These are phyloP conservation scores for Corythaeola cristata DNA, from an alignment of 2,113 vertebrate genomes.

Conservation along the genomic window DNA sequence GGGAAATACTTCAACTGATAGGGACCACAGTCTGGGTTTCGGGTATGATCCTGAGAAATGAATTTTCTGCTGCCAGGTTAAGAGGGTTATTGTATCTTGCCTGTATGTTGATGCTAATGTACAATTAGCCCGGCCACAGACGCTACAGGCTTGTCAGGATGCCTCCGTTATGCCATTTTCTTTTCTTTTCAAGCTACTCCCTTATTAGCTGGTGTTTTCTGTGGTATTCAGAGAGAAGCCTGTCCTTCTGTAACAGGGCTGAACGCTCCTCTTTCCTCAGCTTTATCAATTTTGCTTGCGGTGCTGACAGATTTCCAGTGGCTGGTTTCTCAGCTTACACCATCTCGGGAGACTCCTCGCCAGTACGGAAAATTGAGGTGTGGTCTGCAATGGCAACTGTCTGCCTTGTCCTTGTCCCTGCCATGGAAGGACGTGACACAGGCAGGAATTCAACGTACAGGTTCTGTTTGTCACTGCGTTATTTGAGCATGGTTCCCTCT, in stretches of 20 bases:
- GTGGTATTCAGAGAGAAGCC: background rate
- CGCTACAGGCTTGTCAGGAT: background rate
- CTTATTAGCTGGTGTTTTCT: background rate
- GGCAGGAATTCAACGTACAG: background rate
- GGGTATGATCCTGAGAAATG: background rate
- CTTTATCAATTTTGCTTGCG: background rate
- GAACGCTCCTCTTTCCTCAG: background rate
- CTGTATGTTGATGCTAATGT: background rate
- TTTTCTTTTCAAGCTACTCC: background rate
- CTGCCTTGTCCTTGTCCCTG: background rate
- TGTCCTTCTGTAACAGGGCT: background rate
- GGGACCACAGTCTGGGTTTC: background rate
- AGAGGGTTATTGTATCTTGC: background rate
- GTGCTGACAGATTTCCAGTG: background rate
- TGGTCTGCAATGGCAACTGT: background rate
- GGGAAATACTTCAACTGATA: background rate
- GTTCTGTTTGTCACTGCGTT: background rate
- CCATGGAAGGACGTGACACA: rapidly evolving
- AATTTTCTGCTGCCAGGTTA: background rate
- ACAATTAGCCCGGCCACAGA: background rate
- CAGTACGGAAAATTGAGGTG: background rate
- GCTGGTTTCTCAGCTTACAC: background rate
- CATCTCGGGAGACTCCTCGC: background rate
- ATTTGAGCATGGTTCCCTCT: background rate
- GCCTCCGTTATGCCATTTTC: background rate